These are phyloP conservation scores for Callitettix versicolor DNA, from an alignment of 1,140 invertebrate genomes.

Conservation along the genomic window DNA sequence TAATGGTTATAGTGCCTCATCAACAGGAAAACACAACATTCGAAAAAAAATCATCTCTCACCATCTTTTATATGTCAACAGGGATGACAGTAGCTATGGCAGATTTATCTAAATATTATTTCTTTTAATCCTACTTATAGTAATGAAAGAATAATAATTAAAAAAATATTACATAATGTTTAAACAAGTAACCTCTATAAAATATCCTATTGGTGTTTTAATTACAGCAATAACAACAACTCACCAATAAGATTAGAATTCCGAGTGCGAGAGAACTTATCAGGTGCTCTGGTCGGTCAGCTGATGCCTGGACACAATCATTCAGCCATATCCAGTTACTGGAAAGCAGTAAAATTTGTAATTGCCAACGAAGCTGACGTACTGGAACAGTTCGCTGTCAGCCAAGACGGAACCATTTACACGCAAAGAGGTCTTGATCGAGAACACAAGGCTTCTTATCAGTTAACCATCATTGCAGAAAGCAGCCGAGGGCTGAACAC, in stretches of 20 bases:
- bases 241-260: constrained; percentile 56
- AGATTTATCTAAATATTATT: too few relatives aligned
- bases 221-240: constrained; percentile 27
- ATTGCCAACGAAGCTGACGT: constrained; percentile 72
- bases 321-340: constrained; percentile 19
- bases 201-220: not conserved
- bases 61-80: too few relatives aligned
- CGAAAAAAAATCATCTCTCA: too few relatives aligned
- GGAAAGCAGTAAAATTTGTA: constrained; percentile 47
- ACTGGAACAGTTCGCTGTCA: constrained; percentile 60
- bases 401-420: constrained; percentile 65
- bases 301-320: constrained; percentile 35
- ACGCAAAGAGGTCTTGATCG: constrained; percentile 63
- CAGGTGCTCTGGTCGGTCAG: constrained; percentile 62
- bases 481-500: constrained; percentile 42
- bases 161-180: too few relatives aligned
- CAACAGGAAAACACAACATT: too few relatives aligned
- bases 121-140: too few relatives aligned
- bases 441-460: constrained; percentile 59
- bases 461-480: constrained; percentile 69
- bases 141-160: too few relatives aligned
- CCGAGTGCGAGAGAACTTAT: constrained; percentile 64
- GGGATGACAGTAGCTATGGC: too few relatives aligned
- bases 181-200: constrained; percentile 1
- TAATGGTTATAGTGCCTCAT: too few relatives aligned